These are phyloP conservation scores for Sialia sialis DNA, from an alignment of 2,113 vertebrate species.

Conservation along the genomic window DNA sequence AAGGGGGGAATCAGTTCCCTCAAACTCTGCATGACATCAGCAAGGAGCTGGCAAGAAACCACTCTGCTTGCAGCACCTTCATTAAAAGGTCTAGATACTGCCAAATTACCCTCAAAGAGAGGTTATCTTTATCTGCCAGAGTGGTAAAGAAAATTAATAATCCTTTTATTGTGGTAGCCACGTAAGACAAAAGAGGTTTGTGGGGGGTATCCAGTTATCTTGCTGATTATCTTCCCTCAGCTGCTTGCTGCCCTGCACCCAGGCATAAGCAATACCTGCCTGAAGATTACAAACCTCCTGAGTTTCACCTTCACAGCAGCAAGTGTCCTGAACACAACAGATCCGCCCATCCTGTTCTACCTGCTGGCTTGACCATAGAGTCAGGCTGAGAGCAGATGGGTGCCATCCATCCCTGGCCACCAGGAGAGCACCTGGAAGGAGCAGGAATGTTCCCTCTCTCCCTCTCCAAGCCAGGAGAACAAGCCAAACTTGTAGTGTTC, in stretches of 20 bases:
- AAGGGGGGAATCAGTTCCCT: background rate
- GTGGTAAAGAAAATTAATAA: conserved; percentile 23
- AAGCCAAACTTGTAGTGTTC: rapidly evolving
- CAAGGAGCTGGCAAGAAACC: background rate
- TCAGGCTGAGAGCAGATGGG: background rate
- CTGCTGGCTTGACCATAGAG: rapidly evolving
- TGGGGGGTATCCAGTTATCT: background rate
- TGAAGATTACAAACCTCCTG: background rate
- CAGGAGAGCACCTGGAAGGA: background rate
- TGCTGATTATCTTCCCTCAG: background rate
- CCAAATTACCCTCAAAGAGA: conserved; percentile 30
- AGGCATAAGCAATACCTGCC: background rate
- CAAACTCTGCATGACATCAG: background rate
- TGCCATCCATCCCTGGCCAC: background rate
- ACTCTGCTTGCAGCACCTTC: background rate
- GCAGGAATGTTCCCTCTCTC: rapidly evolving
- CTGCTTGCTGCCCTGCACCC: background rate
- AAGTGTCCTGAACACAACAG: background rate
- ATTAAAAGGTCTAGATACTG: background rate
- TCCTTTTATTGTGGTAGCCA: conserved; percentile 1
- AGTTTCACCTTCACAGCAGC: background rate
- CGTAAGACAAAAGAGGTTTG: background rate
- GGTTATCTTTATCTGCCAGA: conserved; percentile 2
- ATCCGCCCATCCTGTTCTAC: background rate
- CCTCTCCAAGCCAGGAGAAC: background rate